A percentile compares a stretch with the other conserved stretches of the same genome.
phyloP scores from a whole-genome alignment of 2,888 invertebrate genomes.

The Cordilura impudica region DNA sequence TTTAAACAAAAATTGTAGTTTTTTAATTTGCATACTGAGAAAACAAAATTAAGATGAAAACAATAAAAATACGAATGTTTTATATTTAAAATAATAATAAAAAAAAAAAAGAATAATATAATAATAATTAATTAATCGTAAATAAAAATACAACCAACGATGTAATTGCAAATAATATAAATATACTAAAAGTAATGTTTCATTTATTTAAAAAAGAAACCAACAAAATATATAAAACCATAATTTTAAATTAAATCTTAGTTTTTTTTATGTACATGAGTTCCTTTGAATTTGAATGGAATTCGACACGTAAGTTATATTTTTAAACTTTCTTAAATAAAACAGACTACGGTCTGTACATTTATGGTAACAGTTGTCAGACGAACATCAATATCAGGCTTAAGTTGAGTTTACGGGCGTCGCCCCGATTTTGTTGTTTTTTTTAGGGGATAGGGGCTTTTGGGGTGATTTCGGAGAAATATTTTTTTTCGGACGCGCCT shows the following conservation, averaged over 20 bases:
- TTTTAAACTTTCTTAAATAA: too few relatives aligned
- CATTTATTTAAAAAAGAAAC: conserved; percentile 46
- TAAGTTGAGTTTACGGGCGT: too few relatives aligned
- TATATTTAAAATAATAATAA: conserved; percentile 33
- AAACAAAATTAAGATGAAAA: conserved; percentile 5
- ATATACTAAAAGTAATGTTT: conserved; percentile 53
- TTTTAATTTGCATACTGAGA: conserved; percentile 44
- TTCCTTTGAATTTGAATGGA: too few relatives aligned
- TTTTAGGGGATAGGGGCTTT: too few relatives aligned
- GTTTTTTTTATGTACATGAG: too few relatives aligned
- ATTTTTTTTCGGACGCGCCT: too few relatives aligned
- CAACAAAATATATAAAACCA: conserved; percentile 55
- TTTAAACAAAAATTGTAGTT: conserved; percentile 34
- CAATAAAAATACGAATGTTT: conserved; percentile 48
- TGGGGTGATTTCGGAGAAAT: too few relatives aligned
- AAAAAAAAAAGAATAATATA: conserved; percentile 4
- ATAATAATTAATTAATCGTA: conserved; percentile 34
- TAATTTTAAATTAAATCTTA: conserved; percentile 43
- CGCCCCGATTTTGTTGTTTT: too few relatives aligned
- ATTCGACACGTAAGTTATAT: too few relatives aligned
- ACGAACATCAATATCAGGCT: too few relatives aligned
- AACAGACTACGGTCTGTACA: too few relatives aligned
- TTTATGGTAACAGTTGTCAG: too few relatives aligned
- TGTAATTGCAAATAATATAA: conserved; percentile 47
- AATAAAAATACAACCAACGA: conserved; percentile 55